Evolutionary conservation across 2,797 vertebrate genomes (phyloP).

Genomic region (Sebastes vulpes): DNA sequence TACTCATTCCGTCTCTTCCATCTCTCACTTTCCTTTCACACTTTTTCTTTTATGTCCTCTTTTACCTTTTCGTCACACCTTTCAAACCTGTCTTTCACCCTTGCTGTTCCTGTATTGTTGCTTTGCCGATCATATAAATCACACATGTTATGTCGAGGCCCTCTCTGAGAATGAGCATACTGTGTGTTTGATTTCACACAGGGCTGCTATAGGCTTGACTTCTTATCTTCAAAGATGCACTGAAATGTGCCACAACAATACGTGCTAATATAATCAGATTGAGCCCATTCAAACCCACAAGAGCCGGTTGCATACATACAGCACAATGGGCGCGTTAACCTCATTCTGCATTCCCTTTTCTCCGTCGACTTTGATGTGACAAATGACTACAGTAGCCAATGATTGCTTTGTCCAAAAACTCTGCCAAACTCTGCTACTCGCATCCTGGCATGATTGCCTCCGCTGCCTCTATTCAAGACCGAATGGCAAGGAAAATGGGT

Average conservation of each 20-base stretch:
- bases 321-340: not conserved
- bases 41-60: constrained; percentile 50
- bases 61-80: constrained; percentile 65
- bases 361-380: constrained; percentile 19
- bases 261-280: not conserved
- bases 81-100: constrained; percentile 37
- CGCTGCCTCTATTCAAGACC: constrained; percentile 19
- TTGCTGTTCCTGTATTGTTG: constrained; percentile 72
- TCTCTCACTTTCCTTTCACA: constrained; percentile 29
- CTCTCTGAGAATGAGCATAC: constrained; percentile 4
- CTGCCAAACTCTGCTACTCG: constrained; percentile 32
- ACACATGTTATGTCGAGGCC: constrained; percentile 44
- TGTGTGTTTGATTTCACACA: constrained; percentile 22
- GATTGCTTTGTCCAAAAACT: constrained; percentile 37
- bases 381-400: constrained; percentile 30
- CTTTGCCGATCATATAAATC: constrained; percentile 76
- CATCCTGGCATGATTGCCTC: constrained; percentile 30
- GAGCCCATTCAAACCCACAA: not conserved
- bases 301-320: not conserved
- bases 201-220: constrained; percentile 1
- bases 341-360: constrained; percentile 29
- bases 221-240: not conserved
- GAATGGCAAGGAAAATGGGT: constrained; percentile 28
- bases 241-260: not conserved
- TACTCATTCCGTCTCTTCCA: constrained; percentile 9